Evolutionary conservation across 2,888 invertebrate species (phyloP).

Genomic region (Ecdyonurus torrentis): DNA sequence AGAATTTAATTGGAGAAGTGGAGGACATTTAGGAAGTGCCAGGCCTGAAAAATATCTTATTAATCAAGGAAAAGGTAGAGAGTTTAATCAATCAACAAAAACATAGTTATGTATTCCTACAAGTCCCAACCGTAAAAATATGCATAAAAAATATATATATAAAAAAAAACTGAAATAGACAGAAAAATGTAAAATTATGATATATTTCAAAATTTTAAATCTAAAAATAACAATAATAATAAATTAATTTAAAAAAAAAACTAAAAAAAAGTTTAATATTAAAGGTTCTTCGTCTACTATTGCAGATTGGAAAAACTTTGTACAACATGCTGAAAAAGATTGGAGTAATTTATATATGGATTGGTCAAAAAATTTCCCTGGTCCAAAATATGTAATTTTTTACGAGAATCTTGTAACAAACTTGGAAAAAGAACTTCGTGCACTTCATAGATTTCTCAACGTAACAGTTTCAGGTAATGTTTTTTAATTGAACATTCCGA

Average conservation of each 20-base stretch:
- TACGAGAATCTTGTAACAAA: conserved; percentile 50
- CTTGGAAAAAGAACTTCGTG: conserved; percentile 37
- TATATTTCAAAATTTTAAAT: too few relatives aligned
- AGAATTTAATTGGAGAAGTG: conserved; percentile 63
- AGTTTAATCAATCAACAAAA: too few relatives aligned
- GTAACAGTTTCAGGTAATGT: too few relatives aligned
- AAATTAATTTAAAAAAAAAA: too few relatives aligned
- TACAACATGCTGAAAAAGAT: conserved; percentile 40
- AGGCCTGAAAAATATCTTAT: conserved; percentile 45
- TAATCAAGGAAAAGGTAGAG: conserved; percentile 42
- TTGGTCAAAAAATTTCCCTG: conserved; percentile 52
- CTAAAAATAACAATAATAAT: too few relatives aligned
- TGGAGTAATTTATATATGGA: conserved; percentile 53
- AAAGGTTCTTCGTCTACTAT: conserved; percentile 14
- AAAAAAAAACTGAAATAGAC: too few relatives aligned
- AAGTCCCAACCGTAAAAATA: too few relatives aligned
- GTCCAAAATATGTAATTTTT: conserved; percentile 48
- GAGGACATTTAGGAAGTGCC: conserved; percentile 65
- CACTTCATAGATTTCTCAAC: conserved; percentile 41
- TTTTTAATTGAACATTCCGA: too few relatives aligned
- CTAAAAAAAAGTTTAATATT: neutral
- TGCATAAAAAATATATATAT: too few relatives aligned
- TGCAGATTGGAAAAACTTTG: conserved; percentile 56
- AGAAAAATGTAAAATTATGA: too few relatives aligned
- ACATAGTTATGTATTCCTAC: too few relatives aligned